Evolutionary conservation across 2,888 invertebrate genomes (phyloP).

Genomic region (Brenthis ino): DNA sequence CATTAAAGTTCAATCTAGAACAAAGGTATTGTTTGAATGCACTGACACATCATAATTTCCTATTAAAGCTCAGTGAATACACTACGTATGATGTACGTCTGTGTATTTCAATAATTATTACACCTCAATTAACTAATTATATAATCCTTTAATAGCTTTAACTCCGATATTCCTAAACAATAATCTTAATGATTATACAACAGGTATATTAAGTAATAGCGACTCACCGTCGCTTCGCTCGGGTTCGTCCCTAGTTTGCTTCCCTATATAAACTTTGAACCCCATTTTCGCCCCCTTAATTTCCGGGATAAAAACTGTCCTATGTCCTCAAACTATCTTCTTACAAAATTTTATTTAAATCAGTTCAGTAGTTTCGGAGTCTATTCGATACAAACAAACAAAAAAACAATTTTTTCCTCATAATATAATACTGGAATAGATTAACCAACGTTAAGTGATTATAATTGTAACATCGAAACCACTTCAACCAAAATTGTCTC

Average conservation of each 20-base stretch:
- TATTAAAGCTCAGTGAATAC: constrained; percentile 3
- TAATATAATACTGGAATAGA: no score
- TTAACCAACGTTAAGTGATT: not conserved
- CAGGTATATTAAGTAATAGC: not conserved
- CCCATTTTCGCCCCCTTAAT: no score
- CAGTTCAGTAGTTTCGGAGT: no score
- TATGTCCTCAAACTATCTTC: no score
- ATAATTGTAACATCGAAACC: not conserved
- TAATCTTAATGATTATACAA: constrained; percentile 4
- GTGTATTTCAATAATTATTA: constrained; percentile 18
- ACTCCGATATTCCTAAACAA: constrained; percentile 6
- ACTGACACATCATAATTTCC: constrained; percentile 11
- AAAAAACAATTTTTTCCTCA: no score
- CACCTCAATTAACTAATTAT: constrained; percentile 24
- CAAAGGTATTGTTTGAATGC: constrained; percentile 7
- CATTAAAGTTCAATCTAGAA: constrained; percentile 4
- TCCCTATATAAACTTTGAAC: no score
- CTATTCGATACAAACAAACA: no score
- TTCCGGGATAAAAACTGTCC: no score
- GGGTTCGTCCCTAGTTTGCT: no score
- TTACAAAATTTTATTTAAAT: no score
- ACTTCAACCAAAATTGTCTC: no score
- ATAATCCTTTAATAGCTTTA: constrained; percentile 14
- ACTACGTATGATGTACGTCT: constrained; percentile 8
- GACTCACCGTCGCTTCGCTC: no score